Evolutionary conservation across 1,140 invertebrate species (phyloP).

Genomic region (Drosophila kanapiae): DNA sequence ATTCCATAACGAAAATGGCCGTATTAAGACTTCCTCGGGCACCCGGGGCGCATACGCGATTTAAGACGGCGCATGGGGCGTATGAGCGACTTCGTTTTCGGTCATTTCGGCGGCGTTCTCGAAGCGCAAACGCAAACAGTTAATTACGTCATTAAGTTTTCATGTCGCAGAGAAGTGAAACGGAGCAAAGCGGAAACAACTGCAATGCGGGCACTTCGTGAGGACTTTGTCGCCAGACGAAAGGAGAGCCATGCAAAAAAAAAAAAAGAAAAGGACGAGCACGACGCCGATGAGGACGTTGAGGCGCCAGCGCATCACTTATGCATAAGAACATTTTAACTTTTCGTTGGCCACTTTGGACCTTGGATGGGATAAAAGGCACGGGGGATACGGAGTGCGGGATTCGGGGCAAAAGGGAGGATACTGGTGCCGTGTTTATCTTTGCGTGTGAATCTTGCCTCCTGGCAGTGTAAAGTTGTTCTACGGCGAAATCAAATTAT

Average conservation of each 20-base stretch:
- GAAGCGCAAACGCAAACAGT: conserved; percentile 78
- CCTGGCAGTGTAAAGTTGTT: conserved; percentile 58
- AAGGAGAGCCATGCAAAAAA: conserved; percentile 39
- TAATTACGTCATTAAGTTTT: conserved; percentile 83
- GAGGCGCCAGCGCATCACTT: conserved; percentile 65
- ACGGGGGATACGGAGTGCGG: neutral
- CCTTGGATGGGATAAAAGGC: conserved; percentile 14
- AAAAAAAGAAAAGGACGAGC: conserved; percentile 39
- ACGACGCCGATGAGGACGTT: conserved; percentile 5
- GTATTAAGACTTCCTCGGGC: neutral
- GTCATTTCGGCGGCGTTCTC: conserved; percentile 46
- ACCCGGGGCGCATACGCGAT: conserved; percentile 54
- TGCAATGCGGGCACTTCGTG: conserved; percentile 79
- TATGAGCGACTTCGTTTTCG: conserved; percentile 52
- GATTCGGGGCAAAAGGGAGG: neutral
- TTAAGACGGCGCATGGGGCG: conserved; percentile 32
- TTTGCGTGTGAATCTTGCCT: conserved; percentile 75
- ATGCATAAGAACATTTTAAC: conserved; percentile 83
- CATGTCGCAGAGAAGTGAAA: conserved; percentile 55
- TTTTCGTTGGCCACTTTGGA: conserved; percentile 78
- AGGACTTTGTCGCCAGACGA: conserved; percentile 65
- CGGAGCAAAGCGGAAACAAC: conserved; percentile 65
- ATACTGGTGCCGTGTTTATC: conserved; percentile 57
- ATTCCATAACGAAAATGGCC: neutral
- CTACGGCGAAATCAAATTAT: conserved; percentile 63